Conservation (phyloP, 2,113 vertebrate genomes). For the Junco hyemalis region DNA sequence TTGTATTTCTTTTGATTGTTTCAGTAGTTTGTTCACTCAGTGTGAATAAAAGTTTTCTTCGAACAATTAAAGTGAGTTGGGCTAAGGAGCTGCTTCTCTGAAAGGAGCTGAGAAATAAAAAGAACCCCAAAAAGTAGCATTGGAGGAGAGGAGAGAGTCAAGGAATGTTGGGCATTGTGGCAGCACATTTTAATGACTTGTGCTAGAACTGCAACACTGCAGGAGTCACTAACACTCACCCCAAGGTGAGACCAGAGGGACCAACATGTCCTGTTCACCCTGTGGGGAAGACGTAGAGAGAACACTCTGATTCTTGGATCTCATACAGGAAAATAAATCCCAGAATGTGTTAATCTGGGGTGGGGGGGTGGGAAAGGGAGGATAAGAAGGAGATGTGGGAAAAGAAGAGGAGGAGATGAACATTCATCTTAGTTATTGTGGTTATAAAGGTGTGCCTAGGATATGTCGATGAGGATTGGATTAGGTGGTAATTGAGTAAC, state of each 20-base stretch:
- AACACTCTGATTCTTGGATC: not conserved
- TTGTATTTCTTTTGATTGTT: not conserved
- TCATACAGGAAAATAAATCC: not conserved
- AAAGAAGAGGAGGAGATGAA: conserved; percentile 17
- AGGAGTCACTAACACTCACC: not conserved
- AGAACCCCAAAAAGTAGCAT: not conserved
- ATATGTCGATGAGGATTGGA: not conserved
- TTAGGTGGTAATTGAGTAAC: conserved; percentile 28
- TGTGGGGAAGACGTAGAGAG: not conserved
- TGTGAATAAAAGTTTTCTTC: not conserved
- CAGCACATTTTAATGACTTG: not conserved
- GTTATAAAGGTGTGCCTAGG: not conserved
- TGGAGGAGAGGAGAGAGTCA: not conserved
- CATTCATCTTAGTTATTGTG: not conserved
- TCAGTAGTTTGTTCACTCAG: not conserved
- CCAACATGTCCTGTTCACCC: not conserved
- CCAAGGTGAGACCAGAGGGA: not conserved
- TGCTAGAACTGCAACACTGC: not conserved
- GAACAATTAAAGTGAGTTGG: not conserved
- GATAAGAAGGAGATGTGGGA: not conserved
- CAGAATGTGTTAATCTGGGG: not conserved
- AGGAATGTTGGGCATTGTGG: not conserved
- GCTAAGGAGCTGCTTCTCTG: not conserved
- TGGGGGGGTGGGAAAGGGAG: not conserved
- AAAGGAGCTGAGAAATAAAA: not conserved